Evolutionary conservation across 2,888 invertebrate genomes (phyloP).

Genomic region (Heteropelma amictum): DNA sequence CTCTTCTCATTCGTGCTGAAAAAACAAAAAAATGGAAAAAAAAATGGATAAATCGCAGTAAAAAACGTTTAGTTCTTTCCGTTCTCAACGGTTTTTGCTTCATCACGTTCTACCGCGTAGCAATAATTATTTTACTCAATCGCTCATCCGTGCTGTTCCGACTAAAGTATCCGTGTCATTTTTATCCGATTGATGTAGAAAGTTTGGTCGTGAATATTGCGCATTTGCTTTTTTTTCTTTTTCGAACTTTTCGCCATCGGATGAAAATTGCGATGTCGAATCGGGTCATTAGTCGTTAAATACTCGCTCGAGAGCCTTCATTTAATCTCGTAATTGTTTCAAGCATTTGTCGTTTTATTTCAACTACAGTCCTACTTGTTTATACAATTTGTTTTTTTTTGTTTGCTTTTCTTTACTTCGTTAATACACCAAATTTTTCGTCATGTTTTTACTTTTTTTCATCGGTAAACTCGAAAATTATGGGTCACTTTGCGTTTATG

Average conservation of each 20-base stretch:
- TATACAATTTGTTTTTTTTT: conserved; percentile 70
- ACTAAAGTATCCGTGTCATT: not conserved
- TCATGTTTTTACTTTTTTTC: conserved; percentile 32
- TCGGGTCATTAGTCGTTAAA: conserved; percentile 61
- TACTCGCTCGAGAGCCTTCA: conserved; percentile 58
- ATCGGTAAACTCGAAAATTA: conserved; percentile 61
- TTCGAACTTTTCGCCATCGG: conserved; percentile 5
- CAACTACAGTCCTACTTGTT: conserved; percentile 72
- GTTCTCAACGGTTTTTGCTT: no score
- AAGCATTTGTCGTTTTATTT: conserved; percentile 73
- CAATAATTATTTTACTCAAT: not conserved
- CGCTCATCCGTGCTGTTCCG: conserved; percentile 3
- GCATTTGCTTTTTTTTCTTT: not conserved
- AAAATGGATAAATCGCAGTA: no score
- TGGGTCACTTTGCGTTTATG: no score
- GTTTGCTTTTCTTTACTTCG: conserved; percentile 31
- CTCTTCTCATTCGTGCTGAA: not conserved
- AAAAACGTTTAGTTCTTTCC: no score
- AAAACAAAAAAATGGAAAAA: no score
- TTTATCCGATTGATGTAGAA: conserved; percentile 13
- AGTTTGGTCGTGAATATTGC: conserved; percentile 1
- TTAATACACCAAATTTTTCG: conserved; percentile 67
- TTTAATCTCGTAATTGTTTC: conserved; percentile 49
- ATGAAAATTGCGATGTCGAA: conserved; percentile 45
- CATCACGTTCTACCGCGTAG: no score